These are phyloP conservation scores for Drosophila putrida DNA, from an alignment of 2,888 invertebrate genomes.

Conservation along the genomic window DNA sequence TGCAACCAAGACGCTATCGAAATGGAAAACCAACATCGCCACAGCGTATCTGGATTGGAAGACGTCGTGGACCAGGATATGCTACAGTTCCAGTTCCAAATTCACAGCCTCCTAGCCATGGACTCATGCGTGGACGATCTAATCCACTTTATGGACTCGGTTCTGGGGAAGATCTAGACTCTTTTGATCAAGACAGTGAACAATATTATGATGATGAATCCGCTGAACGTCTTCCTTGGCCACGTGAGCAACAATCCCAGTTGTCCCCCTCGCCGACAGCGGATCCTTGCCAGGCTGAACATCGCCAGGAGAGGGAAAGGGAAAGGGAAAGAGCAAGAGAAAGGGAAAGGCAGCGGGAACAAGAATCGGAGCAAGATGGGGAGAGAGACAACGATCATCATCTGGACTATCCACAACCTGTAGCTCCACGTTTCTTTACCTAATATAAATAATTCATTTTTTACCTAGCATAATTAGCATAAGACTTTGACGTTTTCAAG, in stretches of 20 bases:
- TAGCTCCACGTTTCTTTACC: constrained; percentile 53
- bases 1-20: constrained; percentile 20
- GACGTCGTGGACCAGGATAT: constrained; percentile 10
- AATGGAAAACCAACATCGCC: background rate
- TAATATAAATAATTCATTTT: constrained; percentile 23
- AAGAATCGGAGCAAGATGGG: background rate
- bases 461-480: background rate
- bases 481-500: constrained; percentile 24
- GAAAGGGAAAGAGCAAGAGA: constrained; percentile 20
- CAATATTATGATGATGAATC: constrained; percentile 47
- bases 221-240: constrained; percentile 26
- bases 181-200: constrained; percentile 40
- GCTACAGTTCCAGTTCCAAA: background rate
- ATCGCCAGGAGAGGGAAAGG: constrained; percentile 23
- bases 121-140: background rate
- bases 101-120: background rate
- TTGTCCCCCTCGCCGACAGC: constrained; percentile 12
- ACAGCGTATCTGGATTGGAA: constrained; percentile 30
- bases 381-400: constrained; percentile 12
- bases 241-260: constrained; percentile 16
- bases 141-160: constrained; percentile 16
- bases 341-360: constrained; percentile 5
- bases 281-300: constrained; percentile 62
- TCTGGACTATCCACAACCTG: constrained; percentile 24
- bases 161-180: constrained; percentile 47